Base-by-base conservation (phyloP, 2,797 vertebrate species). In the Arremon aurantiirostris region DNA sequence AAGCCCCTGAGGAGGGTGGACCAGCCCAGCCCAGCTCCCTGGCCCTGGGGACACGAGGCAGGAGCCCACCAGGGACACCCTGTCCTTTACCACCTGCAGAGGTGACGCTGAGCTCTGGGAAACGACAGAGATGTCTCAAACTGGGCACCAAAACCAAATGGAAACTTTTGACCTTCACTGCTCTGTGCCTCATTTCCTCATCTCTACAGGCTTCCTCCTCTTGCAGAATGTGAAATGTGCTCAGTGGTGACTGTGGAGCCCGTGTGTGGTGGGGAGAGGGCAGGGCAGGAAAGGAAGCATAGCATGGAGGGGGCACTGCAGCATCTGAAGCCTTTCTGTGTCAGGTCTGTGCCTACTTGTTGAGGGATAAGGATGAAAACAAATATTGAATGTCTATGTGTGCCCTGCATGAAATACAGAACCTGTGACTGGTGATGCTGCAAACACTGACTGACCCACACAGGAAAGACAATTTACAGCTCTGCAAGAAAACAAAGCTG, bases 141-240 rank as follows among this genome's bases (percentile, higher is more conserved):
- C 50, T 91, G 93, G 95, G 94, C 93, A 93, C 63, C 63, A 59
- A 57, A 66, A 88, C n/a, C 23, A 46, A 61, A 61, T 32, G 94
- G 94, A 96, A 96, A 94, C 72, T 96, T 94, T 49, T 94, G 92
- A 96, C 96, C 94, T 96, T 95, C 93, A 27, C 39, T 84, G 69
- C 39, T 80, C 8, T 8, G 35, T 76, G 90, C 59, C 91, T 94
- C 94, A 94, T 93, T 96, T 96, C 94, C 94, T 95, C 28, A 6
- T 53, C 61, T 91, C 49, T 66, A 11, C 7, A 18, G 41, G 42
- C 50, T 90, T 96, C 88, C 63, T 95, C 57, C 76, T 69, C 73
- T 26, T 34, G 5, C 35, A 55, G 87, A 73, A 66, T 0, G 0
- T 22, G 59, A 92, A 61, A n/a, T 37, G 19, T 12, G 34, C 42